Base-by-base conservation (phyloP, 2,797 vertebrate species). In the Trichosurus vulpecula region DNA sequence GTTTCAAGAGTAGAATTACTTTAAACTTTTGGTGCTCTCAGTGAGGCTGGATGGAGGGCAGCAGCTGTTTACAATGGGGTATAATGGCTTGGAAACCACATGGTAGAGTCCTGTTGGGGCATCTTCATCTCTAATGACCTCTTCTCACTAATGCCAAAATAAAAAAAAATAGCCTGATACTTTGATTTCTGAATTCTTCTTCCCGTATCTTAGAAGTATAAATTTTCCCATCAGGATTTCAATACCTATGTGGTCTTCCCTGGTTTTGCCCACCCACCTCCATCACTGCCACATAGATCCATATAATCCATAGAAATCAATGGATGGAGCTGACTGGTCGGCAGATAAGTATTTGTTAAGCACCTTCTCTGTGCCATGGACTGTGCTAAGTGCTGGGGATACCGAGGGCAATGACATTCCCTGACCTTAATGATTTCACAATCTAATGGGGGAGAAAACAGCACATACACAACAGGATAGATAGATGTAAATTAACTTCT, bases 191-290 rank as follows among this genome's bases (percentile, higher is more conserved):
- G 81, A 13, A 54, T 27, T 57, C 19, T 74, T 87, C 27, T 93
- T 94, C 1, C 11, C 53, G 25, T 91, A 25, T 41, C n/a, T 94
- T 54, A 87, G 4, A 96, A 81, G 54, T 96, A 61, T 74, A 41
- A 8, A n/a, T 66, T 66, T n/a, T 16, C 4, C 35, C 61, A n/a
- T 66, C 0, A n/a, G 61, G 5, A 66, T 66, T 66, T 19, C 29
- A 58, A n/a, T 66, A 66, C 13, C 13, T 66, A 16, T n/a, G 1
- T 66, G 1, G 16, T 66, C 35, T n/a, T 14, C 35, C 35, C 16
- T 74, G 35, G 2, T n/a, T 74, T 74, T 74, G 14, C 61, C 16
- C 16, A 41, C 57, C 30, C 57, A 74, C 61, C 4, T 22, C 35
- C 16, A 58, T 1, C 0, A 58, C 30, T 74, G 0, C 35, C 61